Conservation (phyloP, 2,113 vertebrate genomes). For the Mus pahari region DNA sequence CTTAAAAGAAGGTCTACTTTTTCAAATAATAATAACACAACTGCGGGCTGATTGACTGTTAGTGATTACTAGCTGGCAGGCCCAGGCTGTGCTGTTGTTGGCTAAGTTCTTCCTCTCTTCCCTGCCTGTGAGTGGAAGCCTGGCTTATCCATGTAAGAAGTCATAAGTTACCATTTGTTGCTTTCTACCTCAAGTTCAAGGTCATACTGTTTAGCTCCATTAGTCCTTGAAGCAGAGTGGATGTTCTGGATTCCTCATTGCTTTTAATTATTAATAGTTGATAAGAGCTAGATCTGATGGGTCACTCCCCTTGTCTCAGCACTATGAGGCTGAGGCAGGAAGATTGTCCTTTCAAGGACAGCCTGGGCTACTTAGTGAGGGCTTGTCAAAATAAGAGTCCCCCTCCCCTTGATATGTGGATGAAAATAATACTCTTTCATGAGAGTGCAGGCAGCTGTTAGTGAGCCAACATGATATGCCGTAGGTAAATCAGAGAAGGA, state of each 20-base stretch:
- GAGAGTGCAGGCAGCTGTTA: background rate
- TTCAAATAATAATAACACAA: slow-evolving; percentile 27
- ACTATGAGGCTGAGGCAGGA: background rate
- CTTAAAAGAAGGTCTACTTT: background rate
- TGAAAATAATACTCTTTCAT: background rate
- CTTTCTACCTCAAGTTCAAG: background rate
- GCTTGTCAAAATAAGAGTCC: background rate
- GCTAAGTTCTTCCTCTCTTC: background rate
- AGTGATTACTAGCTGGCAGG: background rate
- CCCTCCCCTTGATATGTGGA: background rate
- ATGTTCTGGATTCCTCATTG: background rate
- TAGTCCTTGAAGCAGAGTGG: background rate
- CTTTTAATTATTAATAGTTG: background rate
- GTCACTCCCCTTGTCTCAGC: background rate
- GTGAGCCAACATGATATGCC: background rate
- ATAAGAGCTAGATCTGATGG: background rate
- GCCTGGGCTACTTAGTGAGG: background rate
- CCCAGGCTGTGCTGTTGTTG: background rate
- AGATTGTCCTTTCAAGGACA: background rate
- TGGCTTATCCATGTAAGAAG: background rate
- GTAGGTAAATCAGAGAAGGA: background rate
- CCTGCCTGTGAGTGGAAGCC: background rate
- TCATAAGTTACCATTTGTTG: background rate
- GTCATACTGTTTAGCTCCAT: background rate
- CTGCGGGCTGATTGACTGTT: background rate